Base-by-base conservation (phyloP, 1,140 invertebrate genomes). In the Conus ventricosus region DNA sequence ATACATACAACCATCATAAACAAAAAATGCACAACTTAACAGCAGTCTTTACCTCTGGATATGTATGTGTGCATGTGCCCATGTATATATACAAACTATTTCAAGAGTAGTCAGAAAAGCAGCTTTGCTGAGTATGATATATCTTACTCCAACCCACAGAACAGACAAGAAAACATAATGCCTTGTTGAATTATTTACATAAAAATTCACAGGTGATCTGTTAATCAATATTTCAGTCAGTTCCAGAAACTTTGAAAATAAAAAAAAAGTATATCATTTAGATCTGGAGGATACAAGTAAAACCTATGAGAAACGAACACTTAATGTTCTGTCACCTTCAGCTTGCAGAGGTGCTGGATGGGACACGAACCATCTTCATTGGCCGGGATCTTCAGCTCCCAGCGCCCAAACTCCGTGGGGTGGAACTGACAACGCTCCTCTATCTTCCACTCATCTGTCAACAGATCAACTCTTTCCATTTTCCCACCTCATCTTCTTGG, bases 361-460 rank as follows among this genome's bases (percentile, higher is more conserved):
- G 96, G 95, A 94, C 97, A 97, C 10, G 96, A 96, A 4, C 99
- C 98, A 96, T 99, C 98, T 0, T 95, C 88, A 90, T 97, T 97
- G 5, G 98, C 96, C 4, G 98, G 97, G 92, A 99, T 96, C 75
- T 96, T 95, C 11, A 99, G 94, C 95, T 98, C 97, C 98, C 99
- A 99, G 96, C 99, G 99, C 15, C 99, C 99, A 96, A 96, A 99
- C 76, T 98, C 98, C 17, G 98, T 92, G 93, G 98, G 98, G 91
- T 96, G 97, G 93, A 97, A 99, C 2, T 97, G 96, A 94, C 98
- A 97, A 91, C 97, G 89, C n/a, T 88, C 87, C 63, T 89, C 88
- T 88, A 91, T 23, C 88, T 99, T 97, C 99, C 99, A 99, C 90
- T 96, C 95, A 96, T 99, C 98, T 99, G 93, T 93, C 91, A 88